Evolutionary conservation across 1,140 invertebrate genomes (phyloP), one percentile per base, ranked within the genome.

Genomic region (Ptiloglossa arizonensis): DNA sequence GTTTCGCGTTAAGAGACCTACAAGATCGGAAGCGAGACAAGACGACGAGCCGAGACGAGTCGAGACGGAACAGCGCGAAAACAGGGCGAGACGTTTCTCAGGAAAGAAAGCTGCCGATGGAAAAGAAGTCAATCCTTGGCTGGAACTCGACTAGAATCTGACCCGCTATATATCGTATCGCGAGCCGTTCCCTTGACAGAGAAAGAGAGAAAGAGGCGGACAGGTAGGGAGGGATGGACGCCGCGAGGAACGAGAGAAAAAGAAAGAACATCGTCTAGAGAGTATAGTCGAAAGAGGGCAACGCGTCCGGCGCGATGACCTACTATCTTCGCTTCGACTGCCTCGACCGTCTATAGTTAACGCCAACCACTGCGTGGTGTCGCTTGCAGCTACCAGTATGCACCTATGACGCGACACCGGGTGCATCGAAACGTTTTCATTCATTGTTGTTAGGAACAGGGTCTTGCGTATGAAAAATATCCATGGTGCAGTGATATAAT

Each of bases 281-380:
- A 83, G 85, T 86, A 78, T 81, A 79, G 82, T 82, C 57, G 86
- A 90, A 90, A 90, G 88, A 88, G 89, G 87, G 84, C 89, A 91
- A 75, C 79, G 81, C 90, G 90, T 93, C 92, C 91, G 92, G 90
- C 92, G 91, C 87, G 87, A 81, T 92, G 92, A 92, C 92, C 92
- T 90, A 93, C 92, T 91, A 92, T 92, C 89, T 86, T 88, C 91
- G 90, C 82, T 91, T 88, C 89, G 88, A 66, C 90, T 88, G 85
- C 69, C n/a, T 85, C 82, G 32, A 27, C 62, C 56, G 50, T 67
- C 52, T 74, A 64, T 77, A 84, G 83, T 81, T 78, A 79, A 59
- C 70, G 59, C 29, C 22, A 54, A 27, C 24, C 59, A 68, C 57
- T 52, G 48, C 32, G 44, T 41, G 9, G 44, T 62, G 6, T 24